Evolutionary conservation across 2,797 vertebrate species (phyloP).

Genomic region (Natrix natrix): DNA sequence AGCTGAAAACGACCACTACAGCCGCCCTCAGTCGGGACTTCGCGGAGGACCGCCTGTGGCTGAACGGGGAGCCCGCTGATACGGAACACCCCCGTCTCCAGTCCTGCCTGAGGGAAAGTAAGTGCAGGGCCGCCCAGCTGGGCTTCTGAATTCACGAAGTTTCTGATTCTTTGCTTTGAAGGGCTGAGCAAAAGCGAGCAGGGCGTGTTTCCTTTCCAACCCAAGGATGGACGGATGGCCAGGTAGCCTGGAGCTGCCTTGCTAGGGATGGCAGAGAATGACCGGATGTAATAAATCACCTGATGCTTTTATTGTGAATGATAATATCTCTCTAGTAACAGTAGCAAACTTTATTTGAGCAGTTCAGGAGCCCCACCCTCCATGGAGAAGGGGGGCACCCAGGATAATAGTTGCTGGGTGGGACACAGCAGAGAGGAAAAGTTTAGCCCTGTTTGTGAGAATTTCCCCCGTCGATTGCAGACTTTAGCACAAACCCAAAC

Average conservation of each 20-base stretch:
- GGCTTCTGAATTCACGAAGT: not conserved
- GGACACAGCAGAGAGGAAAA: not conserved
- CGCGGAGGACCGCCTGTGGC: slow-evolving; percentile 87
- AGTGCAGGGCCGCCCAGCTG: slow-evolving; percentile 31
- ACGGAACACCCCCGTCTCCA: slow-evolving; percentile 85
- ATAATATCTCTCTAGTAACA: not conserved
- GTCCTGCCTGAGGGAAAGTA: slow-evolving; percentile 89
- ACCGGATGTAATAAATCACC: no score
- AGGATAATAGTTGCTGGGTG: not conserved
- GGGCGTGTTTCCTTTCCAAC: not conserved
- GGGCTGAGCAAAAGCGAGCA: not conserved
- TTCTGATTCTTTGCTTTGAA: not conserved
- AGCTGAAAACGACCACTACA: slow-evolving; percentile 94
- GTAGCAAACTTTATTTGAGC: not conserved
- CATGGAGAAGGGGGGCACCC: not conserved
- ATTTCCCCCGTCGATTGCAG: not conserved
- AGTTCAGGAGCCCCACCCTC: not conserved
- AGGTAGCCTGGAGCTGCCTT: not conserved
- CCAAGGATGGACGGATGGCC: not conserved
- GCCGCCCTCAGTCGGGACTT: slow-evolving; percentile 82
- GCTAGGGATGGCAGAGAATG: not conserved
- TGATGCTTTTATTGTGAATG: not conserved
- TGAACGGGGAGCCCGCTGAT: slow-evolving; percentile 86
- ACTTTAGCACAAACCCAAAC: not conserved
- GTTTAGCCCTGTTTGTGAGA: not conserved